phyloP scores from a whole-genome alignment of 2,113 vertebrate genomes.

The Indicator indicator region DNA sequence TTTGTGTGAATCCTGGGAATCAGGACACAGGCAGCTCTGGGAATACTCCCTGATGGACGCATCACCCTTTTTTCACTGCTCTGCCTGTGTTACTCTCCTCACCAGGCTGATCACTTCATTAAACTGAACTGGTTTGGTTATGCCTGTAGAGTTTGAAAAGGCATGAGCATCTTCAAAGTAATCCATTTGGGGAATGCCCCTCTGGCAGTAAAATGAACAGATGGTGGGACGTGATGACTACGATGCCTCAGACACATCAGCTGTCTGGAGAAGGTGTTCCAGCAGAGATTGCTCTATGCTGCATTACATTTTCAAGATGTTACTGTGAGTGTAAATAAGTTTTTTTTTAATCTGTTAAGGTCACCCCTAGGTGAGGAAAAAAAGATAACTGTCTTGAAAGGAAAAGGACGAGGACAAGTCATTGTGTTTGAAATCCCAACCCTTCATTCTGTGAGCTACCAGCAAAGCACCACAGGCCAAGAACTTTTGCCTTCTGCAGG shows the following conservation, averaged over 20 bases:
- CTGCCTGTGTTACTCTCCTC: background rate
- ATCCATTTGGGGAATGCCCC: background rate
- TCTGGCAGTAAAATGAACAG: slow-evolving; percentile 3
- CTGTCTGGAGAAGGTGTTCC: slow-evolving; percentile 17
- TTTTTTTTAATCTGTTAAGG: slow-evolving; percentile 8
- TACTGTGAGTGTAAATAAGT: slow-evolving; percentile 52
- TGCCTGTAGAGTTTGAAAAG: background rate
- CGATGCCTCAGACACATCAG: background rate
- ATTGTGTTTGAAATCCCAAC: background rate
- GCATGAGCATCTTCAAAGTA: background rate
- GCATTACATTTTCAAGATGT: slow-evolving; percentile 40
- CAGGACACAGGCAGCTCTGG: background rate
- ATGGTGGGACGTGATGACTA: background rate
- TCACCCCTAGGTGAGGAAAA: background rate
- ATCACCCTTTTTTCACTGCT: background rate
- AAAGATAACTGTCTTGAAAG: background rate
- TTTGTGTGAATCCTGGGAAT: background rate
- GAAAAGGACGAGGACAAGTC: background rate
- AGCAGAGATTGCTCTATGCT: slow-evolving; percentile 24
- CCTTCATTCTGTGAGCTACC: background rate
- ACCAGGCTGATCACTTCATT: slow-evolving; percentile 25
- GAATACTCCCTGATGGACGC: background rate
- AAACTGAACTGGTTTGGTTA: background rate
- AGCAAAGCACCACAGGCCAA: background rate
- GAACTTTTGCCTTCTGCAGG: slow-evolving; percentile 5